phyloP scores from a whole-genome alignment of 2,888 invertebrate genomes.

The Apoderus coryli region DNA sequence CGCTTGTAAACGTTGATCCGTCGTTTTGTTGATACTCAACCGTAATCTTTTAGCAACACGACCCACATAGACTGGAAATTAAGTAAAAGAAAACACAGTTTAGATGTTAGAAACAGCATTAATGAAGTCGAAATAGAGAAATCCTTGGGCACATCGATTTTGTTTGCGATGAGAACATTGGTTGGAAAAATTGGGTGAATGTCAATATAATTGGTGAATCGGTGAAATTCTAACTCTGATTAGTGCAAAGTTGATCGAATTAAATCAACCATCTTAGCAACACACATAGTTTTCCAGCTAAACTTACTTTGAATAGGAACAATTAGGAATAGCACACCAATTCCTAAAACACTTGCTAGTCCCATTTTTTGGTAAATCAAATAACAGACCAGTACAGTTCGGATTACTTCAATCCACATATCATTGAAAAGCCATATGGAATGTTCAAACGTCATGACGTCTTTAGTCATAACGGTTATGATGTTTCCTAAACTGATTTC shows the following conservation, averaged over 20 bases:
- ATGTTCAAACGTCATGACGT: slow-evolving; percentile 79
- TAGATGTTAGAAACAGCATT: no score
- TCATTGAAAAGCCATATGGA: slow-evolving; percentile 79
- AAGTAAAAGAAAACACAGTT: slow-evolving; percentile 1
- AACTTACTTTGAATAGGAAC: slow-evolving; percentile 20
- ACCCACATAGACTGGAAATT: slow-evolving; percentile 17
- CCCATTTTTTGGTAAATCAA: slow-evolving; percentile 53
- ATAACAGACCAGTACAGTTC: slow-evolving; percentile 64
- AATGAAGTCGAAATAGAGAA: no score
- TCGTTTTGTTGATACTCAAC: slow-evolving; percentile 24
- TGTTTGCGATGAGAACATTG: no score
- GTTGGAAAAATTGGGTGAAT: no score
- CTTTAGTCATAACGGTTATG: slow-evolving; percentile 84
- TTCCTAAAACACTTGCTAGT: slow-evolving; percentile 36
- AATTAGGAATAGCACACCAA: slow-evolving; percentile 32
- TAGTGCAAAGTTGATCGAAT: no score
- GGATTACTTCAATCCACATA: slow-evolving; percentile 78
- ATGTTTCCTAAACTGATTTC: slow-evolving; percentile 37
- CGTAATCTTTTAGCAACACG: slow-evolving; percentile 15
- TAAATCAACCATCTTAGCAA: no score
- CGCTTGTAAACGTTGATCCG: slow-evolving; percentile 23
- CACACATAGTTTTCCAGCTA: no score
- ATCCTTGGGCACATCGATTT: no score
- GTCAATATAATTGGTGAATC: no score
- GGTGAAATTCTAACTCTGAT: no score